Conservation (phyloP, 2,113 vertebrate genomes). For the Hippoglossus stenolepis region DNA sequence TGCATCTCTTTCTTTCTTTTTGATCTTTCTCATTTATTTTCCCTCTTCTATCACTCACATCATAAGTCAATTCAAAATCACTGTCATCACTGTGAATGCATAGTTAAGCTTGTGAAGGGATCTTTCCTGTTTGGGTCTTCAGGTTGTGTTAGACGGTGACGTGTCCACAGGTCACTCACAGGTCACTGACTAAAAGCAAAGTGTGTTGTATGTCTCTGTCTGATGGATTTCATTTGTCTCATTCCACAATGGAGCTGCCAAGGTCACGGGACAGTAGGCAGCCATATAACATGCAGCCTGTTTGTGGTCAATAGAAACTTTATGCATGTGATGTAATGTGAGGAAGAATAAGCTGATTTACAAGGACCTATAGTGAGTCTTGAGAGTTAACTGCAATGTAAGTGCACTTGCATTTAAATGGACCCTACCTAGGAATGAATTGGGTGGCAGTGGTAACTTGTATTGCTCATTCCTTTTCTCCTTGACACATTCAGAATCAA, state of each 20-base stretch:
- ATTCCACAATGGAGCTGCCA: background rate
- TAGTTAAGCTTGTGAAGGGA: slow-evolving; percentile 20
- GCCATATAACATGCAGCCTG: background rate
- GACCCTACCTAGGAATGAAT: too few species aligned
- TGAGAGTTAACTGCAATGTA: too few species aligned
- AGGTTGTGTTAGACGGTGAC: background rate
- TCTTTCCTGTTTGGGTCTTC: slow-evolving; percentile 7
- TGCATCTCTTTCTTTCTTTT: slow-evolving; percentile 9
- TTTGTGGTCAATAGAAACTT: background rate
- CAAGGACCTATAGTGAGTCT: background rate
- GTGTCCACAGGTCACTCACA: background rate
- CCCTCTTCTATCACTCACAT: slow-evolving; percentile 34
- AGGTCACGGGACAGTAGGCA: background rate
- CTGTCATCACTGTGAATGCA: slow-evolving; percentile 48
- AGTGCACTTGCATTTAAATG: too few species aligned
- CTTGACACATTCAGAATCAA: too few species aligned
- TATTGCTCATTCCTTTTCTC: too few species aligned
- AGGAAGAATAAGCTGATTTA: background rate
- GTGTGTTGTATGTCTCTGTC: background rate
- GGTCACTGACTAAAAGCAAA: background rate
- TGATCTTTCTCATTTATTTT: slow-evolving; percentile 34
- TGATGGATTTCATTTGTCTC: background rate
- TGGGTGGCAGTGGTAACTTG: too few species aligned
- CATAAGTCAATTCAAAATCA: slow-evolving; percentile 44
- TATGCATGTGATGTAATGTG: background rate